Evolutionary conservation across 1,140 invertebrate genomes (phyloP), one percentile per base, ranked within the genome.

Genomic region (Phenacoccus solenopsis): DNA sequence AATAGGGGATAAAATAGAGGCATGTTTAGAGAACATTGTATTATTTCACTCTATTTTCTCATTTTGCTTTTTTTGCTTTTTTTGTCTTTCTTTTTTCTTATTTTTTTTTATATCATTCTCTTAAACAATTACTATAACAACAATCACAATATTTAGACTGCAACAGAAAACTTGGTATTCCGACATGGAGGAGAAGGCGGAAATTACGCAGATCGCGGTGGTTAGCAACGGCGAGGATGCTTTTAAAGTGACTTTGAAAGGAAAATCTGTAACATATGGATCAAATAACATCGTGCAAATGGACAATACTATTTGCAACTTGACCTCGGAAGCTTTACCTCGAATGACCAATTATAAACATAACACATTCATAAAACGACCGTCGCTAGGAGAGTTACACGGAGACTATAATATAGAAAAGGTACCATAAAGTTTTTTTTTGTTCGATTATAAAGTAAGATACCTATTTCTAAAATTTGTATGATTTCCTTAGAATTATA

Each of bases 271-370:
- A 10, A 24, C 59, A 16, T 64, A 64, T 64, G 59, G 38, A n/a
- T 9, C 38, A n/a, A 49, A 49, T 49, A 49, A 32, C 13, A 64
- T 1, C 7, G 20, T 20, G 7, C 16, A 5, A 9, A 64, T 4
- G 2, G 59, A 64, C 25, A 20, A 3, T 10, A 24, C 59, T 10
- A 64, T 64, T 25, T 64, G 59, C 59, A 27, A 64, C 22, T 20
- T 64, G 3, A 64, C 59, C 59, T 64, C 59, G 20, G 59, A 64
- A 64, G 59, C 59, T 25, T 27, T 24, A 24, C 59, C 59, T 64
- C 59, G 59, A 3, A 64, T 64, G 59, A 64, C 21, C 20, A 64
- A 64, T 64, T 64, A 64, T 27, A 64, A 24, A 24, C 10, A 64
- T 64, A 64, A 64, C 59, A 27, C 59, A 10, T 24, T 10, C 22